phyloP scores from a whole-genome alignment of 1,140 invertebrate species.

The Zelostemma sp. region DNA sequence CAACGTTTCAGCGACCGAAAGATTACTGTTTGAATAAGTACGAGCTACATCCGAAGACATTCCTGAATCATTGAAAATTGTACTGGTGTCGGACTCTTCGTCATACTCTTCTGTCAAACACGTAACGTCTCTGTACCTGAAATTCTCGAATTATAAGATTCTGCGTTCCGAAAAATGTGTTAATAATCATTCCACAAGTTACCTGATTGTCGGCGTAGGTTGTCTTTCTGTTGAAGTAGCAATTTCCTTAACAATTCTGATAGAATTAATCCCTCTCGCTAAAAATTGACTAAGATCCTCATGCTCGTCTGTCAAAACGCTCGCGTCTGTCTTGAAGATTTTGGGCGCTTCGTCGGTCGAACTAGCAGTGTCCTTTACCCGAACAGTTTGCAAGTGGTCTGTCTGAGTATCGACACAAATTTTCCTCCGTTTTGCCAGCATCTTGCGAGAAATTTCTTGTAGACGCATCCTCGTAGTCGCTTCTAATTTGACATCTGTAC shows the following conservation, averaged over 20 bases:
- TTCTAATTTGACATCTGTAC: constrained; percentile 49
- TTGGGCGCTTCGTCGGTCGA: constrained; percentile 49
- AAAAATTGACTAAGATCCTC: constrained; percentile 43
- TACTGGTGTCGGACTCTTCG: constrained; percentile 32
- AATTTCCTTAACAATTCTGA: constrained; percentile 59
- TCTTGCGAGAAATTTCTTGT: constrained; percentile 65
- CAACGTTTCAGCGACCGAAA: constrained; percentile 39
- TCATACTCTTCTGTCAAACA: constrained; percentile 44
- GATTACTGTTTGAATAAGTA: constrained; percentile 50
- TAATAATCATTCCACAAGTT: too few relatives aligned
- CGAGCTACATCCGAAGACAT: constrained; percentile 53
- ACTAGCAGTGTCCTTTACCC: constrained; percentile 73
- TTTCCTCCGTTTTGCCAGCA: constrained; percentile 69
- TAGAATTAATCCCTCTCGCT: neutral
- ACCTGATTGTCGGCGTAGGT: constrained; percentile 39
- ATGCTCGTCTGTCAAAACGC: constrained; percentile 58
- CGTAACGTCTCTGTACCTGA: constrained; percentile 47
- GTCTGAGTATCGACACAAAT: constrained; percentile 76
- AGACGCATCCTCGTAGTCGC: constrained; percentile 57
- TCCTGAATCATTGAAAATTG: constrained; percentile 51
- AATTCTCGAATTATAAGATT: too few relatives aligned
- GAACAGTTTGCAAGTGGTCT: constrained; percentile 64
- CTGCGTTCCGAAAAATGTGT: too few relatives aligned
- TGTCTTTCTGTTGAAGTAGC: constrained; percentile 57
- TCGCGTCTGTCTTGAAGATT: constrained; percentile 48